A percentile compares a stretch with the other conserved stretches of the same genome.
Evolutionary conservation across 2,113 vertebrate species (phyloP).

Genomic region (Callithrix jacchus): DNA sequence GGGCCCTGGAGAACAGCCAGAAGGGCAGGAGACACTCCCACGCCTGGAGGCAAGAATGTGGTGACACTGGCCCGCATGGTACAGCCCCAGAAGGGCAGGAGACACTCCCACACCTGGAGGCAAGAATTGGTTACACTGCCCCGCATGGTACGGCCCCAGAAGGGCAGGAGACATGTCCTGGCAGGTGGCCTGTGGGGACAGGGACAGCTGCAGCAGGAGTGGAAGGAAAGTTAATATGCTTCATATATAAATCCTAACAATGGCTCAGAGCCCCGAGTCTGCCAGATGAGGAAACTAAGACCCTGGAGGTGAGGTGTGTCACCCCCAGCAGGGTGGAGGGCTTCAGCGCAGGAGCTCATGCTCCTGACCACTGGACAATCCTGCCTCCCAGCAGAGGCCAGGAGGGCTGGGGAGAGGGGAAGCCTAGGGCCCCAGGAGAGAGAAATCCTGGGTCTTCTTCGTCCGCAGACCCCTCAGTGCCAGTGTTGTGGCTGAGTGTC

Average conservation of each 20-base stretch:
- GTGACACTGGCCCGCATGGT: accelerated
- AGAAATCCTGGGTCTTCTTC: too few relatives aligned
- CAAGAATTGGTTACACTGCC: not conserved
- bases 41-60: not conserved
- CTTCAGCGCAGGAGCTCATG: not conserved
- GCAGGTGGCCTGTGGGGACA: not conserved
- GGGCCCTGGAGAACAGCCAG: not conserved
- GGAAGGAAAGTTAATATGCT: too few relatives aligned
- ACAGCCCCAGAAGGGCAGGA: too few relatives aligned
- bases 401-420: not conserved
- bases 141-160: too few relatives aligned
- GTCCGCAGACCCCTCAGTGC: not conserved
- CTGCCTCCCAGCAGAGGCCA: not conserved
- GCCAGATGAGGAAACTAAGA: not conserved
- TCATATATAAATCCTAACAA: too few relatives aligned
- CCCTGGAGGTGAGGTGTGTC: not conserved
- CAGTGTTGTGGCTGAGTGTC: not conserved
- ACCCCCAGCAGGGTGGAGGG: accelerated
- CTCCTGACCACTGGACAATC: not conserved
- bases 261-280: too few relatives aligned
- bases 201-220: accelerated
- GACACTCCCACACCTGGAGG: not conserved
- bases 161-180: not conserved
- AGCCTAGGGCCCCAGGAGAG: not conserved
- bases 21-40: not conserved